These are phyloP conservation scores for Eulemur albifrons DNA, from an alignment of 2,797 vertebrate genomes.

Conservation along the genomic window DNA sequence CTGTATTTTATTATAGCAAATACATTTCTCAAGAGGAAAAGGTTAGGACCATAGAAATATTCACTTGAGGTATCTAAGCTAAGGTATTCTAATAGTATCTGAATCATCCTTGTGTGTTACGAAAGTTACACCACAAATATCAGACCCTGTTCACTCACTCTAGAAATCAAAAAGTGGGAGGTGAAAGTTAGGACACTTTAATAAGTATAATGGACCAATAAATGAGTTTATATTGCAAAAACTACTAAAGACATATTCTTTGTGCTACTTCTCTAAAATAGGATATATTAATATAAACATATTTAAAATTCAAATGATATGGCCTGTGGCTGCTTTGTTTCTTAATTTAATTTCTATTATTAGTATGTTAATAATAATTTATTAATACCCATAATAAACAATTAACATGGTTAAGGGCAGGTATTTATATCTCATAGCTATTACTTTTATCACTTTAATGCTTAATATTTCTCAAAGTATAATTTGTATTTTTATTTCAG, in stretches of 20 bases:
- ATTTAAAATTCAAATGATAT: background rate
- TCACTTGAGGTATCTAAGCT: background rate
- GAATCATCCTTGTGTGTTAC: background rate
- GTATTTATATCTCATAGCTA: background rate
- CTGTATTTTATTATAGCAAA: background rate
- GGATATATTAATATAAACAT: background rate
- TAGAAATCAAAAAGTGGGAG: background rate
- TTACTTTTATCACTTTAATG: background rate
- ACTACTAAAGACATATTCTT: background rate
- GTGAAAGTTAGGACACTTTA: background rate
- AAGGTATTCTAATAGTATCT: background rate
- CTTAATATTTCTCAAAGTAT: background rate
- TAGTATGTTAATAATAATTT: background rate
- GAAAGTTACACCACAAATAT: background rate
- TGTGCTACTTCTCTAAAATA: background rate
- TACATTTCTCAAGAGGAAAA: background rate
- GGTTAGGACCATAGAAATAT: background rate
- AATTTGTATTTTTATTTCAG: background rate
- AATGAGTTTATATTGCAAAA: background rate
- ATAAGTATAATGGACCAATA: background rate
- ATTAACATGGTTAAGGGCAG: background rate
- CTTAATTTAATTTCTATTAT: background rate
- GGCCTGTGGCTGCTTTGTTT: background rate
- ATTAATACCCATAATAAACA: background rate
- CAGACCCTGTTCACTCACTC: background rate